Percentiles rank a stretch among this genome's conserved stretches.
These are phyloP conservation scores for Epiperipatus broadwayi DNA, from an alignment of 2,888 invertebrate genomes.

Conservation along the genomic window DNA sequence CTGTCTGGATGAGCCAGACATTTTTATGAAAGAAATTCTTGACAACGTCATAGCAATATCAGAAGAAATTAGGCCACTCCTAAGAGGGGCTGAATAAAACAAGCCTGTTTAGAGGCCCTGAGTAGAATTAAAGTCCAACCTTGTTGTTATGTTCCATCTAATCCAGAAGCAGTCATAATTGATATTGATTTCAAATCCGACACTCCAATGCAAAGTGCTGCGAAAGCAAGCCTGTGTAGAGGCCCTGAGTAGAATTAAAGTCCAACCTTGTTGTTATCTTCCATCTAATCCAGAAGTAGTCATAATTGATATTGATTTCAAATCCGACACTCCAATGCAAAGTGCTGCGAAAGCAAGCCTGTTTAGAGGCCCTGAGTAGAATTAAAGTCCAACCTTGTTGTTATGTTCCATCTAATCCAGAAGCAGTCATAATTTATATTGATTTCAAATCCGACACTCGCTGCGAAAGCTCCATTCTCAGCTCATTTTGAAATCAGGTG, in stretches of 20 bases:
- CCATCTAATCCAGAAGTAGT: slow-evolving; percentile 98
- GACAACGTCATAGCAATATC: slow-evolving; percentile 89
- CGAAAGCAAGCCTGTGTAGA: slow-evolving; percentile 82
- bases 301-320: slow-evolving; percentile 89
- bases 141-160: slow-evolving; percentile 93
- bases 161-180: slow-evolving; percentile 91
- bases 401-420: slow-evolving; percentile 95
- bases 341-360: slow-evolving; percentile 83
- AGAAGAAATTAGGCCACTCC: slow-evolving; percentile 69
- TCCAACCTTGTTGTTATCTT: slow-evolving; percentile 85
- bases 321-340: slow-evolving; percentile 94
- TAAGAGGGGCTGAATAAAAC: slow-evolving; percentile 60
- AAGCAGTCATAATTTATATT: slow-evolving; percentile 90
- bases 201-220: slow-evolving; percentile 65
- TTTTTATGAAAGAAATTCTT: slow-evolving; percentile 95
- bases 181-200: slow-evolving; percentile 94
- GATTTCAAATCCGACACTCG: slow-evolving; percentile 57
- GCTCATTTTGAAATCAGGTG: slow-evolving; percentile 77
- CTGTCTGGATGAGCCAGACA: slow-evolving; percentile 81
- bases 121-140: slow-evolving; percentile 70
- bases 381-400: slow-evolving; percentile 82
- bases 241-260: slow-evolving; percentile 63
- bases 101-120: slow-evolving; percentile 80
- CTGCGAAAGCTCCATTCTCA: slow-evolving; percentile 94
- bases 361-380: slow-evolving; percentile 66